Percentiles rank a stretch among this genome's conserved stretches.
Evolutionary conservation across 2,113 vertebrate genomes (phyloP).

Genomic region (Melospiza georgiana): DNA sequence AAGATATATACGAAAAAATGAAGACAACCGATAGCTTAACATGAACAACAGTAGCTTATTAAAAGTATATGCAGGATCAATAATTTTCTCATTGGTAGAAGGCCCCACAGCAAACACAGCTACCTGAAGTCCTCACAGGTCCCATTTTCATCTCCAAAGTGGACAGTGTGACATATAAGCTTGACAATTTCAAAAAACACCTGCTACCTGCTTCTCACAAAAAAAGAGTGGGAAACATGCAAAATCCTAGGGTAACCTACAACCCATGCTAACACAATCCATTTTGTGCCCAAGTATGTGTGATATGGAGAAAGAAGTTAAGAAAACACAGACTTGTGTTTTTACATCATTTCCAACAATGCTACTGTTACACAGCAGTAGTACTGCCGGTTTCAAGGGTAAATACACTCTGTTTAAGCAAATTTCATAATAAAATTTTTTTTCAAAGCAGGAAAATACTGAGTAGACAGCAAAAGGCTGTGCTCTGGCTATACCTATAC

Average conservation of each 20-base stretch:
- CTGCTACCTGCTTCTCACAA: background rate
- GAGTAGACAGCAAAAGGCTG: background rate
- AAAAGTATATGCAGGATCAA: background rate
- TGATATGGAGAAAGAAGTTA: background rate
- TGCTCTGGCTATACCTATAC: background rate
- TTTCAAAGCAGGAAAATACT: background rate
- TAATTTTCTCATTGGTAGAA: background rate
- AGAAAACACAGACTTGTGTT: background rate
- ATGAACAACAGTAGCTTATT: background rate
- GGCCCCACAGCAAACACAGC: background rate
- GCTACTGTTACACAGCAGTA: background rate
- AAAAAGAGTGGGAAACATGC: accelerated
- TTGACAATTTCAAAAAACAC: background rate
- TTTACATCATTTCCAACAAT: background rate
- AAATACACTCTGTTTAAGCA: background rate
- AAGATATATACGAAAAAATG: background rate
- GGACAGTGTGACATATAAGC: accelerated
- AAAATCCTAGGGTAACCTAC: background rate
- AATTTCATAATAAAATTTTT: background rate
- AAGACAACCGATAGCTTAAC: background rate
- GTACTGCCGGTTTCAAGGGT: background rate
- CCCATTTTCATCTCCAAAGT: background rate
- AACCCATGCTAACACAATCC: background rate
- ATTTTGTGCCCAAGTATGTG: background rate
- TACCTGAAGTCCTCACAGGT: background rate